phyloP scores from a whole-genome alignment of 2,113 vertebrate genomes.

The Oncorhynchus clarkii region DNA sequence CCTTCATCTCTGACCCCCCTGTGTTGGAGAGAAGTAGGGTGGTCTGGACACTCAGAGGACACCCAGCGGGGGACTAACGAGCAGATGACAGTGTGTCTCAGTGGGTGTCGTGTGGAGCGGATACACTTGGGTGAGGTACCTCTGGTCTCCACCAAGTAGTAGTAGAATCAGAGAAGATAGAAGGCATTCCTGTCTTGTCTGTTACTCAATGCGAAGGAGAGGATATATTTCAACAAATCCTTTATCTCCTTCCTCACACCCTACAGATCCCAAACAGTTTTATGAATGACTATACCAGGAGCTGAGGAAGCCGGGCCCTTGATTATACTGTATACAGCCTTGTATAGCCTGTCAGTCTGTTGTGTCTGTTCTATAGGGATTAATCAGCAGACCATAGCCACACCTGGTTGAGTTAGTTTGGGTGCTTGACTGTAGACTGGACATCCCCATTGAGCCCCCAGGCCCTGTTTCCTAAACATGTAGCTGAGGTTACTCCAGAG shows the following conservation, averaged over 20 bases:
- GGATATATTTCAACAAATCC: neutral
- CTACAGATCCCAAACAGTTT: conserved; percentile 14
- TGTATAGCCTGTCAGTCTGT: conserved; percentile 4
- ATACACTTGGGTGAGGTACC: neutral
- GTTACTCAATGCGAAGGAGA: neutral
- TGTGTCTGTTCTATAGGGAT: conserved; percentile 41
- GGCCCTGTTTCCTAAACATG: conserved; percentile 56
- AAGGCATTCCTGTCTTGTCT: neutral
- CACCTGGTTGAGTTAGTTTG: conserved; percentile 33
- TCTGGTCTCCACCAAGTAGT: neutral
- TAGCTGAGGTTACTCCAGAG: conserved; percentile 64
- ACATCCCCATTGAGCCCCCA: conserved; percentile 20
- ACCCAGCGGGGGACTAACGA: conserved; percentile 25
- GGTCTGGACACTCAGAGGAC: neutral
- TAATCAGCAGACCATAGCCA: conserved; percentile 36
- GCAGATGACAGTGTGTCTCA: conserved; percentile 13
- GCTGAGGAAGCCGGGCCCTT: neutral
- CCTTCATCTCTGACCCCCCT: no score
- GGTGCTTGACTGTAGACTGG: conserved; percentile 29
- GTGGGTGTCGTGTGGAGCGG: neutral
- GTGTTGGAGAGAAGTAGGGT: neutral
- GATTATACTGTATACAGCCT: conserved; percentile 9
- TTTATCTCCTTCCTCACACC: no score
- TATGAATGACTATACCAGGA: conserved; percentile 38
- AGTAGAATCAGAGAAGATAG: neutral